Evolutionary conservation across 1,140 invertebrate genomes (phyloP), one percentile per base, ranked within the genome.

Genomic region (Diplogasteroides magnus): DNA sequence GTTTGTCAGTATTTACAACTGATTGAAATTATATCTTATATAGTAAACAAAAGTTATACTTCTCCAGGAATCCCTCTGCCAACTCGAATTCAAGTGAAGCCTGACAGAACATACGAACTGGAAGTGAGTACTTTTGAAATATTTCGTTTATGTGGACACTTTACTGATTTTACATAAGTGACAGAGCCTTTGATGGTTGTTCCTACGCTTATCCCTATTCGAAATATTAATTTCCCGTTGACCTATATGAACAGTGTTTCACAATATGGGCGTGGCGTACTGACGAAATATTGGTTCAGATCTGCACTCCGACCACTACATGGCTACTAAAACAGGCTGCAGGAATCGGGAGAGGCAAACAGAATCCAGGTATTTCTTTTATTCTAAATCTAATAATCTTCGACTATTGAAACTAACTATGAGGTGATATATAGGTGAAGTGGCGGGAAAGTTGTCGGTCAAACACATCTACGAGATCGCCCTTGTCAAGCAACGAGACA

Each of bases 381-480:
- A 19, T 11, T 48, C 37, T 48, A 19, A 11, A 48, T 11, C 37
- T 48, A 11, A 19, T 48, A 11, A 11, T 48, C 37, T 19, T 48
- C 19, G 6, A 6, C 6, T 48, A 6, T 11, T 48, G 37, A 11
- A 48, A 48, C 37, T 19, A 48, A 11, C 15, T 61, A 23, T 26
- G 59, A 14, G n/a, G 37, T 67, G 64, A 55, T 29, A n/a, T 60
- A 28, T 67, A 67, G 85, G 86, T 74, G 93, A 97, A 86, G 84
- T 90, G 23, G 87, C 89, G 78, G 96, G 96, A 0, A 95, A 90
- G 86, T 88, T 98, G 62, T 93, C 93, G 1, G 79, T 94, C 0
- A 98, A 97, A 84, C 96, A 99, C 86, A 84, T 98, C 31, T 99
- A 98, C 86, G 96, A 99, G 88, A 98, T 99, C 80, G 95, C 96